Evolutionary conservation across 2,113 vertebrate genomes (phyloP).

Genomic region (Anseranas semipalmata): DNA sequence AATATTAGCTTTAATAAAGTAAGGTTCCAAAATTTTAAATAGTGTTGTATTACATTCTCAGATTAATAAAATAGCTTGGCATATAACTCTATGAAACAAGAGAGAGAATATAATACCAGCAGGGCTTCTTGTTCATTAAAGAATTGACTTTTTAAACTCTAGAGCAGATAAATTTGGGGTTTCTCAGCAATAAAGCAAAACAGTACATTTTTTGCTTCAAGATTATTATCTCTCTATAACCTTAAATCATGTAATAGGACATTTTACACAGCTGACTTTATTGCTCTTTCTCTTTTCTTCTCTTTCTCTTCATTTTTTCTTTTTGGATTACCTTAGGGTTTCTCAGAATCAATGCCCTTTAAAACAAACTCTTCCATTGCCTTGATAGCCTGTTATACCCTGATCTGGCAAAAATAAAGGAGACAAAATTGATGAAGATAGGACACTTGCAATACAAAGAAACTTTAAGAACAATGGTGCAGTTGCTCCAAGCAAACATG

Average conservation of each 20-base stretch:
- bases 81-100: not conserved
- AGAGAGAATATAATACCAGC: slow-evolving; percentile 41
- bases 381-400: not conserved
- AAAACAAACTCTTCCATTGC: not conserved
- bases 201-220: slow-evolving; percentile 16
- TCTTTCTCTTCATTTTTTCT: not conserved
- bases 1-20: slow-evolving; percentile 46
- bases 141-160: slow-evolving; percentile 48
- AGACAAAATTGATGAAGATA: not conserved
- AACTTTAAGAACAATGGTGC: not conserved
- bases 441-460: not conserved
- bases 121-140: slow-evolving; percentile 55
- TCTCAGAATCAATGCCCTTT: not conserved
- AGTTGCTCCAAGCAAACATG: not conserved
- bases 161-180: slow-evolving; percentile 25
- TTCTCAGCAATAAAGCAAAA: slow-evolving; percentile 35
- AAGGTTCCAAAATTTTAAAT: slow-evolving; percentile 48
- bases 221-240: slow-evolving; percentile 21
- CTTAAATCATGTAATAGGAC: slow-evolving; percentile 21
- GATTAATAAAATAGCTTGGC: slow-evolving; percentile 52
- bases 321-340: not conserved
- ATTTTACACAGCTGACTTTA: slow-evolving; percentile 34
- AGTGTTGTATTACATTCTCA: slow-evolving; percentile 44
- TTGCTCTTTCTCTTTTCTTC: not conserved
- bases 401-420: not conserved